These are phyloP conservation scores for Hypomesus transpacificus DNA, from an alignment of 2,113 vertebrate species.

Conservation along the genomic window DNA sequence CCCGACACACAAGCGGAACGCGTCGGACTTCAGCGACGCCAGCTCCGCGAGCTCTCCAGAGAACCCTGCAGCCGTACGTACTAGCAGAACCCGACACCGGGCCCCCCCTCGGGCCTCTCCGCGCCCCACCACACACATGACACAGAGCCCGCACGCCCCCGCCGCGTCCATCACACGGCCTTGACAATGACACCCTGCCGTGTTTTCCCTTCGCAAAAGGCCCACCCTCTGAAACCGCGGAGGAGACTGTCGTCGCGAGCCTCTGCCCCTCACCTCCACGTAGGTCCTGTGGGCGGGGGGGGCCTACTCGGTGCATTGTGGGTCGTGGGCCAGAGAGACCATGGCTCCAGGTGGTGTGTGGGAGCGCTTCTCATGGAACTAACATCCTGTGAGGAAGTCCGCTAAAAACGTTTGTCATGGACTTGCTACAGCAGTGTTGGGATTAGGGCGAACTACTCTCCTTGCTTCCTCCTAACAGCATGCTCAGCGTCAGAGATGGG, in stretches of 20 bases:
- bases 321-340: background rate
- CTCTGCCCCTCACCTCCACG: constrained; percentile 49
- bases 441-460: background rate
- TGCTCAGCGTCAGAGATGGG: too few relatives aligned
- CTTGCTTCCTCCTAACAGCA: too few relatives aligned
- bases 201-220: constrained; percentile 39
- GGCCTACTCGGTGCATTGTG: background rate
- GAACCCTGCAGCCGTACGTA: constrained; percentile 46
- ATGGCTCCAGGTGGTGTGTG: constrained; percentile 5
- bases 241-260: constrained; percentile 65
- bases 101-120: background rate
- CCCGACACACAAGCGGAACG: constrained; percentile 55
- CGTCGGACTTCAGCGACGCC: constrained; percentile 49
- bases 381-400: background rate
- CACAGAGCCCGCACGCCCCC: background rate
- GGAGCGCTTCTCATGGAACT: background rate
- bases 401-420: background rate
- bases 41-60: constrained; percentile 53
- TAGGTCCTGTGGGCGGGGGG: constrained; percentile 42
- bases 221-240: constrained; percentile 45
- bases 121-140: background rate
- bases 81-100: too few relatives aligned
- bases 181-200: too few relatives aligned
- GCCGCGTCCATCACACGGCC: background rate
- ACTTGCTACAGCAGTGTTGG: background rate